Evolutionary conservation across 2,888 invertebrate species (phyloP).

Genomic region (Nasonia oneida): DNA sequence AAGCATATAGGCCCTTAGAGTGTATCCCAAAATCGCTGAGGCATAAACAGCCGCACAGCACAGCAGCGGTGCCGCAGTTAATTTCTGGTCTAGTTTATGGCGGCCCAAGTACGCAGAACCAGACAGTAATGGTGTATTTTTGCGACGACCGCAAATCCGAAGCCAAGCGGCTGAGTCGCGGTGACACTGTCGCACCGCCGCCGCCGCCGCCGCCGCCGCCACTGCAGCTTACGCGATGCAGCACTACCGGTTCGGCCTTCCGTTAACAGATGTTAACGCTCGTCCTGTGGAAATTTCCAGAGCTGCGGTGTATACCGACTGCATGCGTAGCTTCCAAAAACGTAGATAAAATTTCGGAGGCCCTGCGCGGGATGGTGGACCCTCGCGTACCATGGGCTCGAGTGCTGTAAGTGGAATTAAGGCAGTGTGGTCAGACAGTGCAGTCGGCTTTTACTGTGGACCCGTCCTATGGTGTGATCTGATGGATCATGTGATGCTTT

Average conservation of each 20-base stretch:
- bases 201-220: not conserved
- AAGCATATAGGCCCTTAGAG: not conserved
- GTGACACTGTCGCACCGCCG: not conserved
- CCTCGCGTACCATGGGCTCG: not conserved
- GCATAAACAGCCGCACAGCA: not conserved
- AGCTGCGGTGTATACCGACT: not conserved
- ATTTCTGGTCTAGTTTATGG: not conserved
- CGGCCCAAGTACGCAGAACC: not conserved
- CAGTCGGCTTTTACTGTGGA: too few relatives aligned
- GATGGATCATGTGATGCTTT: too few relatives aligned
- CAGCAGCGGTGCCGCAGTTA: not conserved
- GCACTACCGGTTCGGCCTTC: not conserved
- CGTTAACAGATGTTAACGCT: constrained; percentile 12
- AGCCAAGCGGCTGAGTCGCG: not conserved
- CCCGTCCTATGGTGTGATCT: too few relatives aligned
- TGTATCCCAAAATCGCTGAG: not conserved
- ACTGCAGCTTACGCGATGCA: not conserved
- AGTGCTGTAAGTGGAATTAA: not conserved
- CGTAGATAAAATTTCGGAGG: not conserved
- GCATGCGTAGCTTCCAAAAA: not conserved
- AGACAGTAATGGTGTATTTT: constrained; percentile 5
- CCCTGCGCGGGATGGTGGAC: not conserved
- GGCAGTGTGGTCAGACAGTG: not conserved
- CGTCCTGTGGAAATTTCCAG: not conserved
- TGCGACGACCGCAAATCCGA: constrained; percentile 5